Conservation (phyloP, 2,113 vertebrate genomes). For the Pollimyrus isidori region DNA sequence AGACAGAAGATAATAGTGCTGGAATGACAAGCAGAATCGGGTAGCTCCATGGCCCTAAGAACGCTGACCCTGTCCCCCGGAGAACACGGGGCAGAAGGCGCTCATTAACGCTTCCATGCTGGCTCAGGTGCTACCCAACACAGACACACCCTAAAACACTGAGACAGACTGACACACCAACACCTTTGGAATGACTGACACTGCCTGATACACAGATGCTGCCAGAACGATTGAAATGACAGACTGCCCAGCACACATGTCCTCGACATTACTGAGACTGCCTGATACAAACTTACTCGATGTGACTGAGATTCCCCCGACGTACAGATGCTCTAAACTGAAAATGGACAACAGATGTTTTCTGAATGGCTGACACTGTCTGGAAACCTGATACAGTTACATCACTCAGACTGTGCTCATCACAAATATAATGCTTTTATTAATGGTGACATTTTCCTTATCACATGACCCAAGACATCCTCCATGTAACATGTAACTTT, state of each 20-base stretch:
- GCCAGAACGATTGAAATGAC: neutral
- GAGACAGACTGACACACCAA: conserved; percentile 1
- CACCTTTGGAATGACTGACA: neutral
- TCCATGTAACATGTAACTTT: neutral
- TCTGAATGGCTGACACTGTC: neutral
- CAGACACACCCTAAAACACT: neutral
- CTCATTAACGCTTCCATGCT: conserved; percentile 23
- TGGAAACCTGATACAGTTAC: neutral
- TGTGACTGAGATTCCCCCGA: neutral
- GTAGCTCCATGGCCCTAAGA: conserved; percentile 38
- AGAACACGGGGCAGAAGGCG: conserved; percentile 11
- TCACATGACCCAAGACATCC: neutral
- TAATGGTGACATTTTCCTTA: neutral
- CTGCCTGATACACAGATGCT: neutral
- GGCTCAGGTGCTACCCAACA: neutral
- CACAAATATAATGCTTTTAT: neutral
- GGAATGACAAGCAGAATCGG: conserved; percentile 45
- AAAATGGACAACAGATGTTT: neutral
- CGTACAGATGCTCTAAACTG: neutral
- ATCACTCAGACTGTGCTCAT: neutral
- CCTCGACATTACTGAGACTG: neutral
- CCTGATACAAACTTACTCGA: neutral
- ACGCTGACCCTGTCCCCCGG: conserved; percentile 19
- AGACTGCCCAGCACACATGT: neutral
- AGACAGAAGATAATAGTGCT: conserved; percentile 43